These are phyloP conservation scores for Sceloporus tristichus DNA, from an alignment of 2,113 vertebrate species.

Conservation along the genomic window DNA sequence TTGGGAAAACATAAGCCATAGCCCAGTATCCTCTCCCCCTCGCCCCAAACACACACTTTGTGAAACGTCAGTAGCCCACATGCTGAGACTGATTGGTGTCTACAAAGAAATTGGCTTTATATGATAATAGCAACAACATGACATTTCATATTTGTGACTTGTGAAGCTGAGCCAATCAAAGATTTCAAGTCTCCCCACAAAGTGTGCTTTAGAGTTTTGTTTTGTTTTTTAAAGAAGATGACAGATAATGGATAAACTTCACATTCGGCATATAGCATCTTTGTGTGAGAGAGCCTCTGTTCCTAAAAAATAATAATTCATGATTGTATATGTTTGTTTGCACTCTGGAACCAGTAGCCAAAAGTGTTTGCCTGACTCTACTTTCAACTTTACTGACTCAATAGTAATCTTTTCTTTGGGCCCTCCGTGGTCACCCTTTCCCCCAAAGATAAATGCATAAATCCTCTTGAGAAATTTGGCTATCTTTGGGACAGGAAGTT, in stretches of 20 bases:
- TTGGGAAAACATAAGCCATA: slow-evolving; percentile 52
- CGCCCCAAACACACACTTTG: neutral
- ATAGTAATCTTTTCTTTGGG: neutral
- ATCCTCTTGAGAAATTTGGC: neutral
- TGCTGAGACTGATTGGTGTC: slow-evolving; percentile 53
- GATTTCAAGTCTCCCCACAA: slow-evolving; percentile 20
- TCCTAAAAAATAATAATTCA: neutral
- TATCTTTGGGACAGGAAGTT: neutral
- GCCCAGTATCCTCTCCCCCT: neutral
- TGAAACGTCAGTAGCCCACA: slow-evolving; percentile 47
- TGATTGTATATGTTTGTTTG: neutral
- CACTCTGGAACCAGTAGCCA: neutral
- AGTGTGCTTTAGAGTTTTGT: slow-evolving; percentile 41
- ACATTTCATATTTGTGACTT: slow-evolving; percentile 57
- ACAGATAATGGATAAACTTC: slow-evolving; percentile 5
- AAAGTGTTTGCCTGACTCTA: neutral
- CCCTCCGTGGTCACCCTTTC: neutral
- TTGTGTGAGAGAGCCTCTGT: neutral
- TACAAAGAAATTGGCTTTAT: slow-evolving; percentile 48
- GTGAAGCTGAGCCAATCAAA: slow-evolving; percentile 45
- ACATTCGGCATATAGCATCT: slow-evolving; percentile 24
- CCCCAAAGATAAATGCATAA: neutral
- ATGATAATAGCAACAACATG: slow-evolving; percentile 28
- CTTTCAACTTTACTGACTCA: neutral
- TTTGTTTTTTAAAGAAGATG: slow-evolving; percentile 1